Evolutionary conservation across 2,888 invertebrate genomes (phyloP).

Genomic region (Heliconius erato): DNA sequence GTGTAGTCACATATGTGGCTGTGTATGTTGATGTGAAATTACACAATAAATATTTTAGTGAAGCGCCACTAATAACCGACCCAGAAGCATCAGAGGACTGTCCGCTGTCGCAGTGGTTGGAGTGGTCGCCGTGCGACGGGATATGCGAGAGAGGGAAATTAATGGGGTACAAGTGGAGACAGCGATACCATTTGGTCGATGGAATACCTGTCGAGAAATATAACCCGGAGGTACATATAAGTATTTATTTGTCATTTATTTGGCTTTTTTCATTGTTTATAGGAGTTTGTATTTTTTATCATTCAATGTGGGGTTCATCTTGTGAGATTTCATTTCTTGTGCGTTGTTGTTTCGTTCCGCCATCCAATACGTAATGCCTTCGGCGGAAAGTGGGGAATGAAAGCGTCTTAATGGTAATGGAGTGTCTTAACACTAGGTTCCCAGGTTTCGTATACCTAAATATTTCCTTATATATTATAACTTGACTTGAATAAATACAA

Average conservation of each 20-base stretch:
- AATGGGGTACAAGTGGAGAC: constrained; percentile 70
- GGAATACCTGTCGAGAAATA: constrained; percentile 76
- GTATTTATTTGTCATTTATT: neutral
- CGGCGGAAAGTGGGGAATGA: no score
- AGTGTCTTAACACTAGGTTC: no score
- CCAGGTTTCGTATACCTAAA: no score
- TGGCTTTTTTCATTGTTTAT: neutral
- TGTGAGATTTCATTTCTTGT: no score
- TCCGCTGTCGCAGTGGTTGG: constrained; percentile 72
- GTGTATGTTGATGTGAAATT: neutral
- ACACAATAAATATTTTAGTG: constrained; percentile 56
- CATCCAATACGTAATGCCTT: no score
- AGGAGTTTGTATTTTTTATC: neutral
- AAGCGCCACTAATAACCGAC: constrained; percentile 64
- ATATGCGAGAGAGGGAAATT: constrained; percentile 65
- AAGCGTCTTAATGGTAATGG: no score
- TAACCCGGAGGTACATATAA: constrained; percentile 69
- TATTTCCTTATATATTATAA: no score
- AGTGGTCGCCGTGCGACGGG: constrained; percentile 77
- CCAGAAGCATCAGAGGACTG: constrained; percentile 70
- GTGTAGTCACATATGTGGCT: neutral
- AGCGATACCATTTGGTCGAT: constrained; percentile 75
- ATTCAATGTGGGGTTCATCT: no score
- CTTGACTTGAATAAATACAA: no score
- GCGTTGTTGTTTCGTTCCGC: no score